Base-by-base conservation (phyloP, 1,140 invertebrate genomes). In the Cotesia chilonis region DNA sequence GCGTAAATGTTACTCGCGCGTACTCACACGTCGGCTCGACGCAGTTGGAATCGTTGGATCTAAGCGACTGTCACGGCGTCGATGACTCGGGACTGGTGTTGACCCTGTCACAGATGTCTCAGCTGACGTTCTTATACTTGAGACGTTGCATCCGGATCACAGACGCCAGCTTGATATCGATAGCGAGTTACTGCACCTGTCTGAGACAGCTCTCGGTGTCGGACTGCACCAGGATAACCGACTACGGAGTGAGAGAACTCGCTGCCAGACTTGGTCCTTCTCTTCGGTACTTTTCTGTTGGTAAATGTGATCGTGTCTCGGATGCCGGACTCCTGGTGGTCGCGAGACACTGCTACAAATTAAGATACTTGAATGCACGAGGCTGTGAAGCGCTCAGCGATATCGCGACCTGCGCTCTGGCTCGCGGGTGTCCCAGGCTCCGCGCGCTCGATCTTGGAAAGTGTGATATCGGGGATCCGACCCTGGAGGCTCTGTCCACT, bases 321-420 rank as follows among this genome's bases (percentile, higher is more conserved):
- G 95, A 96, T 83, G 94, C 94, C 2, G 94, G 95, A 1, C 87
- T 96, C 0, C 91, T 94, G 75, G 93, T 96, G n/a, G 91, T 98
- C 14, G 95, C 95, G 0, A 89, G 94, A 70, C 90, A 94, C 57
- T 97, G 96, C 81, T 95, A 95, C 81, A 96, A 96, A 82, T 84
- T 98, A 54, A 89, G 96, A 4, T 98, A 97, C 84, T 88, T 98
- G 38, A 97, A 97, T 84, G 93, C 94, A 1, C 89, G 96, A 51
- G 96, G 96, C 4, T 97, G 95, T 82, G 95, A 97, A 77, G 95
- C 95, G 1, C 91, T 98, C 0, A 96, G 95, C 37, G 96, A 98
- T 81, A 94, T 94, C 79, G 94, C 94, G 0, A 92, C 96, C 70
- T 92, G 94, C 59, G 92, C 94, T 0, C 84, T 97, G 51, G 94